phyloP scores from a whole-genome alignment of 2,888 invertebrate genomes.

The Dorcus hopei region DNA sequence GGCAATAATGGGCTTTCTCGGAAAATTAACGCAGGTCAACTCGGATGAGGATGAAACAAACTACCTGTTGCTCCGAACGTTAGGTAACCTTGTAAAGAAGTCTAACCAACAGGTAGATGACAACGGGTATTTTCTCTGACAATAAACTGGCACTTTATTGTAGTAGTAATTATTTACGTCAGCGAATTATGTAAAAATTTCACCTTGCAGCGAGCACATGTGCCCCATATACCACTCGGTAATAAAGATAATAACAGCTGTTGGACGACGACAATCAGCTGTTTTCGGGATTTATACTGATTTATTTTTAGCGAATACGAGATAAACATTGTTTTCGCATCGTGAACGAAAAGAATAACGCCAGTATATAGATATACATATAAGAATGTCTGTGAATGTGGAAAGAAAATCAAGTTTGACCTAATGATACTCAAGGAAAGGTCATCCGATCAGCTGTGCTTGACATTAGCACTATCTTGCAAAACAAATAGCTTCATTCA shows the following conservation, averaged over 20 bases:
- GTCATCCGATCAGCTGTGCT: slow-evolving; percentile 29
- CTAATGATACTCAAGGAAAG: slow-evolving; percentile 14
- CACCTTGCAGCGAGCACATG: too few species aligned
- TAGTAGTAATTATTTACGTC: too few species aligned
- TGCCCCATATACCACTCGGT: too few species aligned
- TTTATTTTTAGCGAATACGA: too few species aligned
- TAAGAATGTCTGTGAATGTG: neutral
- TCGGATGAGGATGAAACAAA: slow-evolving; percentile 1
- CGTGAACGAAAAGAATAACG: too few species aligned
- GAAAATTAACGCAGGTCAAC: slow-evolving; percentile 9
- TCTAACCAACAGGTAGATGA: slow-evolving; percentile 6
- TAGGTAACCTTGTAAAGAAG: neutral
- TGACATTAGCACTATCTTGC: slow-evolving; percentile 23
- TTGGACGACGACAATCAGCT: too few species aligned
- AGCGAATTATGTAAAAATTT: too few species aligned
- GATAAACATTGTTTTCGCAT: too few species aligned
- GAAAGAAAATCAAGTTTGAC: neutral
- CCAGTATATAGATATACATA: neutral
- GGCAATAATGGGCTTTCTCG: slow-evolving; percentile 2
- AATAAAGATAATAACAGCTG: too few species aligned
- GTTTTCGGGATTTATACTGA: too few species aligned
- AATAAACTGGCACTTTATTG: too few species aligned
- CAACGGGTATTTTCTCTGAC: neutral
- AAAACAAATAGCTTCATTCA: slow-evolving; percentile 24
- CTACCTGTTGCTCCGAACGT: slow-evolving; percentile 7